Base-by-base conservation (phyloP, 2,888 invertebrate species). In the Orthosia gothica region DNA sequence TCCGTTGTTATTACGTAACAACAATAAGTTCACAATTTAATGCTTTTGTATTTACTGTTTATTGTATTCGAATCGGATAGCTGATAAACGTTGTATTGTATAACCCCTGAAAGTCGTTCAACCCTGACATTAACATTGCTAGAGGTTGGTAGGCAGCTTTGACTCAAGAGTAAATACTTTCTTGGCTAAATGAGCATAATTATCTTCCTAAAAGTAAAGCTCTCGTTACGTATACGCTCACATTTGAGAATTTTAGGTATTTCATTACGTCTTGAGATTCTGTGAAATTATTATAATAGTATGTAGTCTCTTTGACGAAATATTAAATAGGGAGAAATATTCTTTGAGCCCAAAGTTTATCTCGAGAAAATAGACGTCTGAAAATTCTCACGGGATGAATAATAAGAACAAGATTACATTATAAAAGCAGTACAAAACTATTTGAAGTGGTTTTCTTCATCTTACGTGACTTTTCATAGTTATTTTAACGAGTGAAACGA, bases 1-100 rank as follows among this genome's bases (percentile, higher is more conserved):
- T 64, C 64, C 67, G 20, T 61, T 76, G 70, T 77, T 82, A 82
- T 81, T 79, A 69, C 64, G 74, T 82, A 72, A 76, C 64, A 76
- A 75, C 64, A 66, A 69, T 62, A 32, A 63, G 47, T 49, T 58
- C 52, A 66, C 50, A 71, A 70, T 72, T 61, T 47, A 55, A 63
- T 74, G 62, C 32, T 26, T 55, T 74, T 70, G 16, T 23, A 7
- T 15, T 50, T n/a, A 61, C 9, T 62, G n/a, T 49, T 49, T 26
- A 61, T 59, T 63, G 32, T 47, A 55, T 80, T 70, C 11, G 2
- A 73, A 23, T 65, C 61, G 15, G 55, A 45, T 52, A 18, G 11
- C 16, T 78, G 23, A 49, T 20, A 16, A 32, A 63, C 13, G 18
- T 76, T 26, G 18, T 26, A 58, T 62, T 45, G 7, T 58, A 20